Evolutionary conservation across 2,113 vertebrate species (phyloP).

Genomic region (Felis chaus): DNA sequence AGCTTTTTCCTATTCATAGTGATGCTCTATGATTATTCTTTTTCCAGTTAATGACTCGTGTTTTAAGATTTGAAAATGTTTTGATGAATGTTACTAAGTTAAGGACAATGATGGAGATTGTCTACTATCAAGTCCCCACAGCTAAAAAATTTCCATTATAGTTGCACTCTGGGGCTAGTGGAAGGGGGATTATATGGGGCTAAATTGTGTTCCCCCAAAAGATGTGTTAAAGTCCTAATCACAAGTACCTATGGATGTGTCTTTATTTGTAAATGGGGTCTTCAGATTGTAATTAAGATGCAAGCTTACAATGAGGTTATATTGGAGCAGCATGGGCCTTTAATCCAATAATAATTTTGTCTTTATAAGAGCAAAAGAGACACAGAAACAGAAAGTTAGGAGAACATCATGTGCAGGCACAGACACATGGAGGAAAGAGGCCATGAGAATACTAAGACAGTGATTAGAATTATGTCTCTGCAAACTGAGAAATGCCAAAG

Average conservation of each 20-base stretch:
- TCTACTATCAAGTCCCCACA: neutral
- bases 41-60: neutral
- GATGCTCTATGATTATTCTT: neutral
- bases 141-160: neutral
- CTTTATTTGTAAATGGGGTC: neutral
- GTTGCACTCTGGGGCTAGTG: neutral
- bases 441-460: neutral
- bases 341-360: neutral
- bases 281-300: neutral
- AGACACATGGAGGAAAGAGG: neutral
- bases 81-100: neutral
- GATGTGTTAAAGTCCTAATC: neutral
- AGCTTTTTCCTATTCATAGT: neutral
- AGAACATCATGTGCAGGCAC: neutral
- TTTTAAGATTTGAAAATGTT: neutral
- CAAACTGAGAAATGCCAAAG: neutral
- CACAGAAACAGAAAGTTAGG: neutral
- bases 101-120: neutral
- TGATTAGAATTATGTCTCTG: neutral
- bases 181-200: neutral
- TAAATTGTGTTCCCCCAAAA: neutral
- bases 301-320: neutral
- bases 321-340: neutral
- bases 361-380: neutral
- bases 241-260: neutral